A percentile compares a stretch with the other conserved stretches of the same genome.
These are phyloP conservation scores for Carduelis carduelis DNA, from an alignment of 2,797 vertebrate species.

Conservation along the genomic window DNA sequence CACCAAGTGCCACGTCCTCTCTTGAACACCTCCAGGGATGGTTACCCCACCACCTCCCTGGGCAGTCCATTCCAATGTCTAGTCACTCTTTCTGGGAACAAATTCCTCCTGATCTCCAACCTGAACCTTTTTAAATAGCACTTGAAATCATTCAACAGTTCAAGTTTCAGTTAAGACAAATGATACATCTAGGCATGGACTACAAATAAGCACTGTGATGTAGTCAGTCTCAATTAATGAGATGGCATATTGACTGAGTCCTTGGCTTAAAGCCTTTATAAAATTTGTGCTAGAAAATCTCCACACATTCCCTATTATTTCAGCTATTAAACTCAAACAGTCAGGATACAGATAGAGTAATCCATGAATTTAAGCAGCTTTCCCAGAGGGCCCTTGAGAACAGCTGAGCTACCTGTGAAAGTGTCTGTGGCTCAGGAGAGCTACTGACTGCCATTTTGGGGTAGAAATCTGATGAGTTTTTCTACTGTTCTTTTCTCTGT, in stretches of 20 bases:
- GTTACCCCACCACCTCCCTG: not conserved
- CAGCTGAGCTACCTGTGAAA: not conserved
- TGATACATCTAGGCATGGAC: fast-evolving
- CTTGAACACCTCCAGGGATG: not conserved
- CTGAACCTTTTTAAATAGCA: not conserved
- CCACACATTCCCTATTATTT: not conserved
- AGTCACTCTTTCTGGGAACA: not conserved
- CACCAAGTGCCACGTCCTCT: not conserved
- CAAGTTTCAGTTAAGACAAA: not conserved
- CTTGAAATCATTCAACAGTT: not conserved
- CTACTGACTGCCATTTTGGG: not conserved
- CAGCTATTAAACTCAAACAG: not conserved
- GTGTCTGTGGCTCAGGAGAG: not conserved
- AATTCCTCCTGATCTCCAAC: not conserved
- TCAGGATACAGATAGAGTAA: not conserved
- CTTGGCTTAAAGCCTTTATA: not conserved
- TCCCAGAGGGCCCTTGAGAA: fast-evolving
- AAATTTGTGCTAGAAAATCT: not conserved
- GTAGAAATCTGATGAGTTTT: not conserved
- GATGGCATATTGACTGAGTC: not conserved
- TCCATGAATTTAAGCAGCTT: not conserved
- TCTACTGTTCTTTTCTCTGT: not conserved
- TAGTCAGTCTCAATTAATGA: not conserved
- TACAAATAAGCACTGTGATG: not conserved
- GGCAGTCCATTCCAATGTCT: not conserved